Evolutionary conservation across 2,797 vertebrate species (phyloP), one percentile per base, ranked within the genome.

Genomic region (Acanthurus lineatus): DNA sequence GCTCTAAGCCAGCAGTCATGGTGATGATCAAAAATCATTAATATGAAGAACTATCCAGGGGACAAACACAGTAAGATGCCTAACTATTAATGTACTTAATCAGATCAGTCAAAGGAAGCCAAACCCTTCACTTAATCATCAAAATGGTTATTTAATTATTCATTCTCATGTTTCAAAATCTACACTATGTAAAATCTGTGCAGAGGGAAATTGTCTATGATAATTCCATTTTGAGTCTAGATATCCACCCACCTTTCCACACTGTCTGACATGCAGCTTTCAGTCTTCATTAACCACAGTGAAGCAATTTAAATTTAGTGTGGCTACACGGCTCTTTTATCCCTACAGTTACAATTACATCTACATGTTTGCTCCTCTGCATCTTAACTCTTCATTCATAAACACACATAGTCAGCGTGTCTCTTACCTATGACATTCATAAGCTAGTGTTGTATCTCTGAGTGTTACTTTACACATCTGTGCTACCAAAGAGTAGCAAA

Each of bases 401-500:
- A 74, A 76, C 53, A 35, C 40, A n/a, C 5, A 25, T 48, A 58
- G 42, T 71, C 32, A 59, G 40, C 56, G 58, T 61, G 45, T 40
- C 49, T 25, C 38, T 76, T 35, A 68, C 17, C 38, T 25, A 42
- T 20, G 66, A 22, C 49, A 2, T 66, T 73, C 19, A 56, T 67
- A 82, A 69, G 38, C 59, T 44, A 78, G 51, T 72, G 59, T 81
- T 86, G 42, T 77, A 63, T 19, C 28, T 75, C 4, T 38, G 60
- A 47, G 57, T 68, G 58, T 66, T 61, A 53, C 66, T 56, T 72
- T 79, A 73, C 42, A 60, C 61, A 53, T 52, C 38, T 73, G 53
- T 45, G 59, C 52, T 85, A 90, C 88, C 83, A 89, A 92, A 91
- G 87, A 90, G 60, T 69, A 69, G 51, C 20, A 16, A 70, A 62